phyloP scores from a whole-genome alignment of 2,797 vertebrate species.

The Enteromius mattozi region DNA sequence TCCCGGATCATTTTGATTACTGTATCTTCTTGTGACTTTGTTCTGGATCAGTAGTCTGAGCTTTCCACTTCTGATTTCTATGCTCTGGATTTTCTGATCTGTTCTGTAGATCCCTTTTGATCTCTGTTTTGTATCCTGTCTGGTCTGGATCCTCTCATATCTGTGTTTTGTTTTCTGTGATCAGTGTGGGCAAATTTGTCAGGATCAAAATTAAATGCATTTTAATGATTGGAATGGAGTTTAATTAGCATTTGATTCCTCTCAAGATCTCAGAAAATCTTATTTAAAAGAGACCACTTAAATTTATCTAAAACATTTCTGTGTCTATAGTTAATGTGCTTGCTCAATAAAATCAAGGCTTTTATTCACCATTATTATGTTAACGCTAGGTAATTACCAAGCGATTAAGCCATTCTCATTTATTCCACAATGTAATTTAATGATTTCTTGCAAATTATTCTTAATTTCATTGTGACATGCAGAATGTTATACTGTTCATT shows the following conservation, averaged over 20 bases:
- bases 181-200: neutral
- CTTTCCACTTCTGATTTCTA: neutral
- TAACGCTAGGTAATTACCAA: constrained; percentile 29
- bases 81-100: neutral
- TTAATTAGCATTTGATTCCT: neutral
- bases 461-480: constrained; percentile 14
- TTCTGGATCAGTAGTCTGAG: neutral
- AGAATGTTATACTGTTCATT: neutral
- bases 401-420: constrained; percentile 21
- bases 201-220: neutral
- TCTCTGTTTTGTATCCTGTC: neutral
- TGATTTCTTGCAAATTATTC: constrained; percentile 8
- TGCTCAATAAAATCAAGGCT: neutral
- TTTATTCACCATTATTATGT: constrained; percentile 26
- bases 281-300: neutral
- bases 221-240: neutral
- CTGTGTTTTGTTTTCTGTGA: neutral
- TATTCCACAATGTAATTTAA: constrained; percentile 14
- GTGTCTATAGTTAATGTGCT: neutral
- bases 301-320: neutral
- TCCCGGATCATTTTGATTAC: neutral
- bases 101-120: neutral
- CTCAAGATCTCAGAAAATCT: neutral
- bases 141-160: neutral
- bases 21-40: neutral